These are phyloP conservation scores for Hemiprocne comata DNA, from an alignment of 2,113 vertebrate species.

Conservation along the genomic window DNA sequence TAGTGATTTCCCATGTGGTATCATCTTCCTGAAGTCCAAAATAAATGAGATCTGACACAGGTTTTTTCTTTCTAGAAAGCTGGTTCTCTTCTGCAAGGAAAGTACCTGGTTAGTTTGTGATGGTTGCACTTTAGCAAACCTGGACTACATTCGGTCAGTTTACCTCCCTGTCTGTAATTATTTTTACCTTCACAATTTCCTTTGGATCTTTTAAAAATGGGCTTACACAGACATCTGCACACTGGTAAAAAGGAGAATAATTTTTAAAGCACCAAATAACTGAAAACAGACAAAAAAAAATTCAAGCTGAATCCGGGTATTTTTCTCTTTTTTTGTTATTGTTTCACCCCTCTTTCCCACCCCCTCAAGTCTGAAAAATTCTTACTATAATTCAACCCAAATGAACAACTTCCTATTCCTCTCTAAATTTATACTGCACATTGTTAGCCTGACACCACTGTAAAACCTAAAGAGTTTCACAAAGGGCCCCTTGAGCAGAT, in stretches of 20 bases:
- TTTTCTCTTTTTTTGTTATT: not conserved
- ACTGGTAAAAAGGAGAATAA: not conserved
- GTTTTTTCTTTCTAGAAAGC: not conserved
- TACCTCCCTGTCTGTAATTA: not conserved
- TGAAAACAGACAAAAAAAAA: not conserved
- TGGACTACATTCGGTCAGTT: fast-evolving
- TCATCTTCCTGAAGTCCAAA: conserved; percentile 13
- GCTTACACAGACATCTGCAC: not conserved
- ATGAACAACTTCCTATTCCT: not conserved
- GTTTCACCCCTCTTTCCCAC: not conserved
- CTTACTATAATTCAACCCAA: not conserved
- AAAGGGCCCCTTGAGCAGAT: not conserved
- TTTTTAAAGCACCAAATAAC: not conserved
- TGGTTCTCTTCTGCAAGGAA: not conserved
- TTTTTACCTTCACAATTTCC: not conserved
- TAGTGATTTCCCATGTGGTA: not conserved
- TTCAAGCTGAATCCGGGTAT: not conserved
- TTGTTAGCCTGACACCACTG: not conserved
- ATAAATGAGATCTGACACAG: not conserved
- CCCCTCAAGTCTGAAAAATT: not conserved
- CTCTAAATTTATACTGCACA: not conserved
- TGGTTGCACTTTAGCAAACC: not conserved
- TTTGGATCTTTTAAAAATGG: not conserved
- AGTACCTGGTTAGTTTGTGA: not conserved
- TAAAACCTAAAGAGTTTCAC: conserved; percentile 1